These are phyloP conservation scores for Masnerella sp. DNA, from an alignment of 2,888 invertebrate species.

Conservation along the genomic window DNA sequence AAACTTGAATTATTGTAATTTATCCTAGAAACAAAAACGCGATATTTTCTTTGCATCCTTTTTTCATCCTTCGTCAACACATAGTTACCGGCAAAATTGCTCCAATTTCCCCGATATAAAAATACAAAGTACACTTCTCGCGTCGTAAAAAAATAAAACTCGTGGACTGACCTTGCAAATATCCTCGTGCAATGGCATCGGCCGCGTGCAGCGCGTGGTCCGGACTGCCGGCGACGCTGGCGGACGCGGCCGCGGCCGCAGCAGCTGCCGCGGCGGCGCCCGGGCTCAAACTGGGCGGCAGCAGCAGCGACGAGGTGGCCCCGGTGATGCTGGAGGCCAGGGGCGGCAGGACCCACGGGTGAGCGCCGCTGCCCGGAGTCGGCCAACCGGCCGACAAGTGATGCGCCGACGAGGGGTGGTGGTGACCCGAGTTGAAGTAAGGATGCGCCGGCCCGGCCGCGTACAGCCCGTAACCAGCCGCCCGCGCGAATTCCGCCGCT, in stretches of 20 bases:
- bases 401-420: conserved; percentile 80
- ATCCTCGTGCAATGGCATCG: conserved; percentile 74
- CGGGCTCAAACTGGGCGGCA: conserved; percentile 79
- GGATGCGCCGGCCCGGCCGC: conserved; percentile 83
- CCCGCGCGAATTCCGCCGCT: conserved; percentile 95
- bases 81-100: too few relatives aligned
- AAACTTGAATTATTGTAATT: too few relatives aligned
- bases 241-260: conserved; percentile 79
- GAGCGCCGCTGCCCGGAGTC: conserved; percentile 70
- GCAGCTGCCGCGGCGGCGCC: conserved; percentile 79
- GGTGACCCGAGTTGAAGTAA: conserved; percentile 80
- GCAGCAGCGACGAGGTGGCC: conserved; percentile 78
- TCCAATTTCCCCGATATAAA: too few relatives aligned
- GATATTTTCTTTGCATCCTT: too few relatives aligned
- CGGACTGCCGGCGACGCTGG: conserved; percentile 78
- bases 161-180: conserved; percentile 70
- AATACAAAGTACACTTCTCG: too few relatives aligned
- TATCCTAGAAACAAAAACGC: too few relatives aligned
- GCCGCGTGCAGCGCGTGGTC: conserved; percentile 80
- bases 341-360: conserved; percentile 73
- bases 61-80: too few relatives aligned
- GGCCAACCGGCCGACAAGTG: conserved; percentile 80
- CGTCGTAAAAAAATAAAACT: neutral
- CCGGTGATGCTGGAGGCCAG: conserved; percentile 77
- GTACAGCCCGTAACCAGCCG: conserved; percentile 92